Evolutionary conservation across 2,113 vertebrate species (phyloP), one percentile per base, ranked within the genome.

Genomic region (Paracanthobrama guichenoti): DNA sequence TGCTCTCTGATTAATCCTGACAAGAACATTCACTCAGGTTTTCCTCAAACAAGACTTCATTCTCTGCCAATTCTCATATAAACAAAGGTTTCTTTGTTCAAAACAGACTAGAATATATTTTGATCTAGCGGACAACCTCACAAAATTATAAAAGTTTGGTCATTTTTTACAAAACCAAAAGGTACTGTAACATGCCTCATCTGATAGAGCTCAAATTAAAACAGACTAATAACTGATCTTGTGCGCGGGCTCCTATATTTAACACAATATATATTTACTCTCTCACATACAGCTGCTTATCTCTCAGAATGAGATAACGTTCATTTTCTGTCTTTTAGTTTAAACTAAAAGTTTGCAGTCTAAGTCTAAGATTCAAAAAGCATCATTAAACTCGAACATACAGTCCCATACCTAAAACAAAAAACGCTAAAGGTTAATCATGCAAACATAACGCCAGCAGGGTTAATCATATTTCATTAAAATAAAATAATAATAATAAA

Each of bases 51-150:
- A 80, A 74, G 55, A 77, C 72, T 69, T 78, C 16, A 78, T 50
- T 44, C 64, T 24, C 60, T 62, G n/a, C 42, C 44, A 73, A 72
- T 74, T 74, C 14, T 39, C 46, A 28, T 53, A 59, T 24, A 35
- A 79, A 87, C 83, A 87, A 85, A 82, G 66, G 24, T 50, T 28
- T 55, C 53, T 64, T 78, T 85, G 64, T 79, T 81, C 50, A n/a
- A n/a, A n/a, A n/a, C 53, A 44, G 60, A 60, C 35, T 50, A 18
- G 20, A 76, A 60, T 78, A 77, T 28, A 18, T 81, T 82, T 82
- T 86, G 6, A 86, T 86, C 74, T 71, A 24, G 12, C 2, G 22
- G 28, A 22, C 74, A 76, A 6, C 6, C 48, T 24, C 7, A 48
- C 39, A 39, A 39, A 67, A 67, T 18, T 16, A 50, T 57, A 42